These are phyloP conservation scores for Riparia riparia DNA, from an alignment of 2,113 vertebrate species.

Conservation along the genomic window DNA sequence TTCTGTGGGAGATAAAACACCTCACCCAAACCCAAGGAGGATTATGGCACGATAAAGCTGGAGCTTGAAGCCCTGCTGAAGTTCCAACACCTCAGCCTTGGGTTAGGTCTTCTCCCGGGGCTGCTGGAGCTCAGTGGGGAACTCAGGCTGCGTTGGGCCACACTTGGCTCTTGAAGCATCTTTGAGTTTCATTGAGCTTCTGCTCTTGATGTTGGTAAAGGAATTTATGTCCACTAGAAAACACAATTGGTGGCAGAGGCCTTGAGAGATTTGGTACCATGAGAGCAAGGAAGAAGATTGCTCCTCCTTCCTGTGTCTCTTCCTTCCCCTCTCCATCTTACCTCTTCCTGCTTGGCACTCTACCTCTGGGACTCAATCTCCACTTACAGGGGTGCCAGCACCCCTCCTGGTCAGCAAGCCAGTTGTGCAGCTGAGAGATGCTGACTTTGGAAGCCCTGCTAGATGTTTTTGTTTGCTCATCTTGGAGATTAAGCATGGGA, in stretches of 20 bases:
- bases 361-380: background rate
- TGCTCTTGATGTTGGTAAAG: background rate
- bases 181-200: background rate
- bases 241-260: fast-evolving
- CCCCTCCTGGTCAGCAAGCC: background rate
- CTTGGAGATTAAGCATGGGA: background rate
- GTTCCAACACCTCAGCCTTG: background rate
- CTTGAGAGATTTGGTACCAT: background rate
- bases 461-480: background rate
- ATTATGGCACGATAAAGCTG: background rate
- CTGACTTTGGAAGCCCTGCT: background rate
- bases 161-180: background rate
- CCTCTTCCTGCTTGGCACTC: fast-evolving
- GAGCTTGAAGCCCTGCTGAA: background rate
- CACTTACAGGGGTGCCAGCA: fast-evolving
- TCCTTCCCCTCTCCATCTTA: background rate
- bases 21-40: background rate
- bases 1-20: background rate
- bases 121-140: background rate
- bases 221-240: background rate
- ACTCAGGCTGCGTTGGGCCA: background rate
- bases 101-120: background rate
- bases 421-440: background rate
- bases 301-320: background rate
- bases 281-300: background rate